Evolutionary conservation across 2,113 vertebrate genomes (phyloP), one percentile per base, ranked within the genome.

Genomic region (Rynchops niger): DNA sequence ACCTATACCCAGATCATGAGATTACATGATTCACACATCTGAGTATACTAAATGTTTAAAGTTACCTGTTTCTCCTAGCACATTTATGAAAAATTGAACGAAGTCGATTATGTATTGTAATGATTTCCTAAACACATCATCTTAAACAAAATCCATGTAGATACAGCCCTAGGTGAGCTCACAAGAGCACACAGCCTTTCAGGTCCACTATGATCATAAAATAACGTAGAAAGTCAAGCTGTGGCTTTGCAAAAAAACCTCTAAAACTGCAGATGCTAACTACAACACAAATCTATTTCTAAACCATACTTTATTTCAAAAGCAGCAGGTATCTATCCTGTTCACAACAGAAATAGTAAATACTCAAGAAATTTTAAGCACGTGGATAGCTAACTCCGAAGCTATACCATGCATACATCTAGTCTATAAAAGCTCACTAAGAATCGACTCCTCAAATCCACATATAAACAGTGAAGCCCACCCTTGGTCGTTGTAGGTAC

Each of bases 401-500:
- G 55, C 63, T 63, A 34, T 10, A 34, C 32, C 22, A 15, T 0
- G 8, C 3, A 9, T 20, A 25, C 26, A 36, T 22, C 50, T 56
- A 34, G 26, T 5, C 34, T 27, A 8, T 4, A 47, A 34, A 65
- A 71, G n/a, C 34, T 81, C 38, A 26, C 16, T 15, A 38, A 23
- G 13, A 58, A 45, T 58, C 6, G 30, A 34, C 34, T 50, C 29
- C 65, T 56, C 67, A 43, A 80, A 82, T 5, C 15, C 40, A 15
- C n/a, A 3, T 3, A 14, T 1, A 47, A 49, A 18, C 29, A 20
- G 6, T 8, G 47, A 25, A 53, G 42, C 36, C 81, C 62, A 36
- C 2, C 18, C 22, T 7, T 0, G 5, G 32, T 5, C 8, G 4
- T 62, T 53, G 40, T 27, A 56, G 52, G 7, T 16, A 27, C n/a